Base-by-base conservation (phyloP, 2,113 vertebrate species). In the Salvelinus fontinalis region DNA sequence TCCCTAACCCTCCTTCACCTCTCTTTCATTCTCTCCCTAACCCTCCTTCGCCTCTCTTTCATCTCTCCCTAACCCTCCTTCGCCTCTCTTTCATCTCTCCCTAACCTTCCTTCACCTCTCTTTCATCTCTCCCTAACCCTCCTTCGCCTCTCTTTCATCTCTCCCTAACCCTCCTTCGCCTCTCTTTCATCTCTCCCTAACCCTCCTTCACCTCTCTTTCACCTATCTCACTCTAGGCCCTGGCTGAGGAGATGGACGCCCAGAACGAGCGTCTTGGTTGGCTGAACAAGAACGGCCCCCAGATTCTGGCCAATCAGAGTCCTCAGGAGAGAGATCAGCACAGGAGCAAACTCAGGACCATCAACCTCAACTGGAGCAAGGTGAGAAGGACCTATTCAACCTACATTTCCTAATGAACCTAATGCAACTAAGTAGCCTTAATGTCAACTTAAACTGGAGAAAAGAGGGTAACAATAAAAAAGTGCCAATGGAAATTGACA, bases 321-420 rank as follows among this genome's bases (percentile, higher is more conserved):
- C 82, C 90, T 49, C 93, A 91, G 3, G 95, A 95, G 84, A 94
- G 93, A 91, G 93, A 96, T 0, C 90, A 87, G 49, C 94, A 97
- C 80, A 90, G 95, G 0, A 78, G 88, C 80, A 94, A 88, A 78
- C 88, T 98, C 44, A 92, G 94, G 82, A 89, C 84, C 44, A 90
- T 96, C 77, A 98, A 96, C 72, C 74, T 90, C 13, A 95, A 81
- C 4, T 99, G 97, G 97, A 96, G 92, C 88, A 96, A 97, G 94
- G 97, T 97, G 70, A 69, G 83, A 29, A 8, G 57, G 20, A 26
- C 39, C 67, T 54, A 18, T 78, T 2, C 7, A 44, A 44, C 39
- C 20, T 9, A 2, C 5, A 22, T n/a, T 24, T 64, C 20, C 60
- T 51, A 16, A 51, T 14, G 16, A 54, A 54, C 51, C 14, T 54